Percentiles rank a stretch among this genome's conserved stretches.
Conservation (phyloP, 2,888 invertebrate species). For the Anoncus sp. region DNA sequence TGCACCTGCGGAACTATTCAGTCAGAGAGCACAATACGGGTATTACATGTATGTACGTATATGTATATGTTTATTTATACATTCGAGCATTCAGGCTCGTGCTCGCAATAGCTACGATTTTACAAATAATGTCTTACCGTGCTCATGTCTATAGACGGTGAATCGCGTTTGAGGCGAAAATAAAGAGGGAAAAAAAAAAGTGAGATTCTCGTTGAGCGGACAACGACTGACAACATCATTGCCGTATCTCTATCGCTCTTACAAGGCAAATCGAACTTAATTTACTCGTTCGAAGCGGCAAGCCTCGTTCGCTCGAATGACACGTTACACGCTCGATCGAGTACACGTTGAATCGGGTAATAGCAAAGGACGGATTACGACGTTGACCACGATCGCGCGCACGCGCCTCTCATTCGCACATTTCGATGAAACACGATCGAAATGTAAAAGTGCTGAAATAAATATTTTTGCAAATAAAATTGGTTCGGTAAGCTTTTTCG, state of each 20-base stretch:
- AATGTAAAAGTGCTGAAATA: neutral
- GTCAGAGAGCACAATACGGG: slow-evolving; percentile 20
- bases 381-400: neutral
- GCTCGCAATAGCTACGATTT: too few relatives aligned
- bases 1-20: slow-evolving; percentile 58
- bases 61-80: too few relatives aligned
- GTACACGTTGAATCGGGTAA: slow-evolving; percentile 40
- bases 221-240: too few relatives aligned
- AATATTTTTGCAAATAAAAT: neutral
- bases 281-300: slow-evolving; percentile 36
- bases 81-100: too few relatives aligned
- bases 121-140: too few relatives aligned
- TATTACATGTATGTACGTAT: slow-evolving; percentile 6
- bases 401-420: neutral
- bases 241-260: neutral
- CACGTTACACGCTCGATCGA: slow-evolving; percentile 51
- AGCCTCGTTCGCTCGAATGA: slow-evolving; percentile 30
- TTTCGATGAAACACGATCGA: neutral
- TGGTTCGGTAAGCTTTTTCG: too few relatives aligned
- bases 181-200: too few relatives aligned
- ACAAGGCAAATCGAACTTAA: slow-evolving; percentile 51
- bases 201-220: too few relatives aligned
- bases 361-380: slow-evolving; percentile 5
- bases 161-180: too few relatives aligned
- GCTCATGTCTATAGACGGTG: too few relatives aligned